phyloP scores from a whole-genome alignment of 1,140 invertebrate genomes.

The Camponotus vicinus region DNA sequence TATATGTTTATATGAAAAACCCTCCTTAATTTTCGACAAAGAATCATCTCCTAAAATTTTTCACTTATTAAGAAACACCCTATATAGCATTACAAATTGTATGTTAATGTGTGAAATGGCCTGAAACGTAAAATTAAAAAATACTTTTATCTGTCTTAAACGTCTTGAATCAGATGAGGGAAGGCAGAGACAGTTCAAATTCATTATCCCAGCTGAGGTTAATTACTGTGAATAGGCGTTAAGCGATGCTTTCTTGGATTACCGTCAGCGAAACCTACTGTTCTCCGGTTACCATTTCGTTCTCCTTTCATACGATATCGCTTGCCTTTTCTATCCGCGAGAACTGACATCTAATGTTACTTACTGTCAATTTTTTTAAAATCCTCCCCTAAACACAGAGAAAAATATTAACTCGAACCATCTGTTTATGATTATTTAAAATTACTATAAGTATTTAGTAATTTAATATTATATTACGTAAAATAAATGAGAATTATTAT shows the following conservation, averaged over 20 bases:
- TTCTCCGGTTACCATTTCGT: conserved; percentile 17
- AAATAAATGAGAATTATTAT: background rate
- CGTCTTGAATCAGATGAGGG: conserved; percentile 4
- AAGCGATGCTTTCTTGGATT: conserved; percentile 75
- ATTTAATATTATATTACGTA: background rate
- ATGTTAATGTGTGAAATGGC: background rate
- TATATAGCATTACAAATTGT: background rate
- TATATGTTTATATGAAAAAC: too few species aligned
- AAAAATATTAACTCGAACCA: background rate
- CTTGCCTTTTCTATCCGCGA: background rate
- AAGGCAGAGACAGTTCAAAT: conserved; percentile 69
- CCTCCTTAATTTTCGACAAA: too few species aligned
- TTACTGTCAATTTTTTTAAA: background rate
- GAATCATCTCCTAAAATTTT: too few species aligned
- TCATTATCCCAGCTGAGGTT: conserved; percentile 71
- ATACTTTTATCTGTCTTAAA: conserved; percentile 19
- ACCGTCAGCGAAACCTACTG: conserved; percentile 40
- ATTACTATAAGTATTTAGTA: background rate
- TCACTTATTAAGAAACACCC: too few species aligned
- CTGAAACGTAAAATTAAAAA: background rate
- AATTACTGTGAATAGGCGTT: conserved; percentile 78
- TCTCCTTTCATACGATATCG: background rate
- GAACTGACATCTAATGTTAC: background rate
- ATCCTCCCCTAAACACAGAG: background rate
- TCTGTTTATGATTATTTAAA: background rate